Evolutionary conservation across 2,113 vertebrate species (phyloP).

Genomic region (Cheilinus undulatus): DNA sequence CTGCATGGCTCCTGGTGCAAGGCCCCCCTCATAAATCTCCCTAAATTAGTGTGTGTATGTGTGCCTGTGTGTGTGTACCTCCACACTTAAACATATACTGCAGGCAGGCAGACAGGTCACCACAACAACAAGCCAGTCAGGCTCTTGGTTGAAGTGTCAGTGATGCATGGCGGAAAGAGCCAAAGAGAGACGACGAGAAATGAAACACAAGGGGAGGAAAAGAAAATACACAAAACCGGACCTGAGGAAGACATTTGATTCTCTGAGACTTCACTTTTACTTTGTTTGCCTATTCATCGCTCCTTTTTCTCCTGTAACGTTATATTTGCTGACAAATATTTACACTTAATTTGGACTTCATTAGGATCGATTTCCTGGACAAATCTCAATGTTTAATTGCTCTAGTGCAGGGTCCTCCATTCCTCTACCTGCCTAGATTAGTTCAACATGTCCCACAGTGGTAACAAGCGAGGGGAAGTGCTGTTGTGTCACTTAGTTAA

Average conservation of each 20-base stretch:
- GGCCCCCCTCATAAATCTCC: slow-evolving; percentile 95
- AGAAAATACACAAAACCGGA: slow-evolving; percentile 67
- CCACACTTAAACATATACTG: slow-evolving; percentile 83
- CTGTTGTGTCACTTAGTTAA: slow-evolving; percentile 94
- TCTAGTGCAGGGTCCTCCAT: slow-evolving; percentile 45
- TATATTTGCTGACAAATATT: slow-evolving; percentile 68
- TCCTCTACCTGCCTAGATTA: slow-evolving; percentile 72
- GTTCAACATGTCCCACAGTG: slow-evolving; percentile 81
- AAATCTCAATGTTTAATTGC: slow-evolving; percentile 70
- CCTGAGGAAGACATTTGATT: slow-evolving; percentile 52
- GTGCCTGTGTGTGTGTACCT: slow-evolving; percentile 38
- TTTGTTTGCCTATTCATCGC: slow-evolving; percentile 29
- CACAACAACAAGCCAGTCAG: slow-evolving; percentile 91
- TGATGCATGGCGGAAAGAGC: slow-evolving; percentile 89
- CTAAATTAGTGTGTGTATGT: slow-evolving; percentile 87
- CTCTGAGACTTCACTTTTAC: slow-evolving; percentile 47
- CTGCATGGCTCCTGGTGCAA: slow-evolving; percentile 90
- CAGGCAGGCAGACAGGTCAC: slow-evolving; percentile 89
- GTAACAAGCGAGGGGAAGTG: slow-evolving; percentile 86
- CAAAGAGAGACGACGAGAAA: slow-evolving; percentile 69
- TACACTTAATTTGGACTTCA: slow-evolving; percentile 67
- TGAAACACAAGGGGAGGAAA: slow-evolving; percentile 63
- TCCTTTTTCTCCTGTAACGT: slow-evolving; percentile 38
- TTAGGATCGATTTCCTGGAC: slow-evolving; percentile 66
- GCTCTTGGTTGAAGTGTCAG: slow-evolving; percentile 93